Base-by-base conservation (phyloP, 2,888 invertebrate genomes). In the Pseudeuparius sepicola region DNA sequence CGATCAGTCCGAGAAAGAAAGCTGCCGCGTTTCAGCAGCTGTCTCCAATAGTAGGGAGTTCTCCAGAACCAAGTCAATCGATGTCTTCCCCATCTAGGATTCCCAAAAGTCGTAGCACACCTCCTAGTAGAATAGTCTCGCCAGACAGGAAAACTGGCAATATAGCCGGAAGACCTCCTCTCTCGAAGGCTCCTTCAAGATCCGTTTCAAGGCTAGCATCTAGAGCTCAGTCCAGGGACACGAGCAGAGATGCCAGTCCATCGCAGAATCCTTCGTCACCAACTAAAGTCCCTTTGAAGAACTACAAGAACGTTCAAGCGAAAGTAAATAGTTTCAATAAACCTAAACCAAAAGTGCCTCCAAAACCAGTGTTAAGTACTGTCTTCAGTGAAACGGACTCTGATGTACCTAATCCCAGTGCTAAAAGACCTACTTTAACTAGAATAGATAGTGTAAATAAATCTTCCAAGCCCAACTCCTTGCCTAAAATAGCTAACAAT, bases 271-370 rank as follows among this genome's bases (percentile, higher is more conserved):
- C 50, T 6, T 40, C 47, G 15, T 55, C 59, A 4, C 57, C 59
- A 24, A 51, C 54, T 4, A 53, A 53, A 42, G 51, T 52, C 11
- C 55, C 59, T 10, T 34, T 47, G 4, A 53, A 51, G 25, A 50
- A 44, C 30, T 63, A 60, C 40, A 55, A 51, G 42, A 56, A 61
- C 41, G 55, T 63, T 16, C 56, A 56, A 42, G 53, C 63, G 18
- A 64, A 61, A 55, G 57, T 63, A 26, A 60, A 63, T 46, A 60
- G 54, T 50, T 57, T 51, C 42, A 54, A 46, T 46, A 54, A 52
- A 47, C 44, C 50, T 34, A 59, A 58, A 54, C 54, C 56, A 31
- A 61, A 61, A 57, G 59, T 61, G 58, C 61, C 59, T 57, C 56
- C 54, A 35, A 60, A 59, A 52, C 55, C 57, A 16, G 50, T 52